Evolutionary conservation across 1,140 invertebrate genomes (phyloP).

Genomic region (Physella acuta): DNA sequence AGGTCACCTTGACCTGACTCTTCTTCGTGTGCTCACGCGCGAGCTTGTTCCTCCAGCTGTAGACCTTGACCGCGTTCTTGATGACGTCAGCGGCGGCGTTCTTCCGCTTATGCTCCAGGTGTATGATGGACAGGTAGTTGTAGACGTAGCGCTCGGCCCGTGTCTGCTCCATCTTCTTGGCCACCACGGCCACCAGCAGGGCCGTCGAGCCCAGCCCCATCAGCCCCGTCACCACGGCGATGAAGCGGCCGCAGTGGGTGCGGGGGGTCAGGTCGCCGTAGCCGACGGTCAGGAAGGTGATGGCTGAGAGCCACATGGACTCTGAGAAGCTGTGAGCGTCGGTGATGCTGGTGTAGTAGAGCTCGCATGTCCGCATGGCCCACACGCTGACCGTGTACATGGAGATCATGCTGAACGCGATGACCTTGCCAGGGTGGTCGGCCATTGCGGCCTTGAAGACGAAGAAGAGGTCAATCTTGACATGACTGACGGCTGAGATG

Average conservation of each 20-base stretch:
- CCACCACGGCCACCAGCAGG: constrained; percentile 59
- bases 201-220: constrained; percentile 58
- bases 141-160: constrained; percentile 59
- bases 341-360: constrained; percentile 42
- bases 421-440: constrained; percentile 53
- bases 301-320: constrained; percentile 57
- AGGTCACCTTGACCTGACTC: constrained; percentile 14
- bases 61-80: constrained; percentile 43
- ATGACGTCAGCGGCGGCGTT: constrained; percentile 57
- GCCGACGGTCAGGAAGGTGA: constrained; percentile 58
- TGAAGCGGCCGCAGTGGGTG: constrained; percentile 56
- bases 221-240: constrained; percentile 57
- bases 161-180: constrained; percentile 56
- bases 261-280: constrained; percentile 56
- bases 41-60: constrained; percentile 31
- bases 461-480: constrained; percentile 55
- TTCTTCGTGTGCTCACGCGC: constrained; percentile 6
- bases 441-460: constrained; percentile 61
- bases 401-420: constrained; percentile 48
- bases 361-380: constrained; percentile 54
- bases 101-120: constrained; percentile 54
- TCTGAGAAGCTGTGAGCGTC: constrained; percentile 36
- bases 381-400: constrained; percentile 55
- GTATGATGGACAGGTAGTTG: constrained; percentile 57
- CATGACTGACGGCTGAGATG: constrained; percentile 57